Conservation (phyloP, 2,888 invertebrate genomes). For the Sericinus montela region DNA sequence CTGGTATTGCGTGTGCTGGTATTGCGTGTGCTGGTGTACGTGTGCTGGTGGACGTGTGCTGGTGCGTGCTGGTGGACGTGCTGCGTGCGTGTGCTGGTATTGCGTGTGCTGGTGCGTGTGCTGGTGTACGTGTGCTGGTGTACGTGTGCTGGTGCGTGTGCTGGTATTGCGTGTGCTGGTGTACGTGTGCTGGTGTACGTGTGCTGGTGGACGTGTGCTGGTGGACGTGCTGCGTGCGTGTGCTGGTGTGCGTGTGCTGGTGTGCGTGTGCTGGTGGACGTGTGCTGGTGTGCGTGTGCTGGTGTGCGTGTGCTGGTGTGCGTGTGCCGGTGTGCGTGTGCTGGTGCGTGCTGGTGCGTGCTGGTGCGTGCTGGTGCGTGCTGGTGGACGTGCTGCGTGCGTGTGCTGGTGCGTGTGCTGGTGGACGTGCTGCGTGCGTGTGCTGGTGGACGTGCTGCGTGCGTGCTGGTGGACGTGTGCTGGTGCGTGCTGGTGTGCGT, state of each 20-base stretch:
- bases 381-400: too few relatives aligned
- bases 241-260: slow-evolving; percentile 90
- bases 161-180: slow-evolving; percentile 84
- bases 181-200: slow-evolving; percentile 91
- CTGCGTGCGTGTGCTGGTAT: slow-evolving; percentile 87
- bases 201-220: slow-evolving; percentile 85
- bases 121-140: slow-evolving; percentile 91
- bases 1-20: slow-evolving; percentile 89
- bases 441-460: too few relatives aligned
- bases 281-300: slow-evolving; percentile 91
- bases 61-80: slow-evolving; percentile 94
- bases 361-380: too few relatives aligned
- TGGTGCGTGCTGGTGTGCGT: slow-evolving; percentile 87
- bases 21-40: too few relatives aligned
- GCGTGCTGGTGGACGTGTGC: too few relatives aligned
- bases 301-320: slow-evolving; percentile 89
- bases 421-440: slow-evolving; percentile 56
- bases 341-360: slow-evolving; percentile 72
- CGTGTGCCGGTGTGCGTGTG: slow-evolving; percentile 92
- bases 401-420: slow-evolving; percentile 92
- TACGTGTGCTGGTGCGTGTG: slow-evolving; percentile 88
- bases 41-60: slow-evolving; percentile 82
- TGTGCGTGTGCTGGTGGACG: slow-evolving; percentile 82
- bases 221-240: slow-evolving; percentile 88
- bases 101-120: slow-evolving; percentile 83